Percentiles rank a stretch among this genome's conserved stretches.
phyloP scores from a whole-genome alignment of 2,888 invertebrate species.

The Orchesellides sinensis region DNA sequence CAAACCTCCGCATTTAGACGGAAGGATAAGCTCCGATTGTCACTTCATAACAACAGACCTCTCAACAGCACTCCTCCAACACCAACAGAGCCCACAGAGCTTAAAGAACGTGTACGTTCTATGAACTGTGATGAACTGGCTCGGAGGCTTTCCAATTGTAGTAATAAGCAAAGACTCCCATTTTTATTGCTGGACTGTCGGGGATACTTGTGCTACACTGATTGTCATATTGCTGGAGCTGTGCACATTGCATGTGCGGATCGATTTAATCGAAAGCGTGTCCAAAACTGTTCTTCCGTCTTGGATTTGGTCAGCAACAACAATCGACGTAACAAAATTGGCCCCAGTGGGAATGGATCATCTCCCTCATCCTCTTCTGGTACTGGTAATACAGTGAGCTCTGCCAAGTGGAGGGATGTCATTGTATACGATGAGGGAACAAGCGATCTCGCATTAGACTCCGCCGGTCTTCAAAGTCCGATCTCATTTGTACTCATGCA shows the following conservation, averaged over 20 bases:
- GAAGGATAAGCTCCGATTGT: conserved; percentile 70
- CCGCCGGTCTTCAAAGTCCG: conserved; percentile 81
- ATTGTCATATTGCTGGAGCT: conserved; percentile 83
- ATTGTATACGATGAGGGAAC: conserved; percentile 85
- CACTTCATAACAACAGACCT: conserved; percentile 59
- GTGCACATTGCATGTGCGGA: conserved; percentile 86
- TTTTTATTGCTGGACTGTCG: conserved; percentile 81
- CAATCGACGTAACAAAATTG: conserved; percentile 81
- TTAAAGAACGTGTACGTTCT: conserved; percentile 77
- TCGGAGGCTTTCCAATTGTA: conserved; percentile 75
- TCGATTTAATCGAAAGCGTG: conserved; percentile 82
- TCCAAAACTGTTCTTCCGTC: conserved; percentile 83
- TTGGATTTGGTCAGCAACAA: conserved; percentile 83
- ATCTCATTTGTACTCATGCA: conserved; percentile 82
- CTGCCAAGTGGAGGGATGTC: conserved; percentile 78
- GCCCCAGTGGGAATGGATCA: conserved; percentile 7
- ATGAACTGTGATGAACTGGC: conserved; percentile 80
- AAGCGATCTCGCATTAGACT: conserved; percentile 79
- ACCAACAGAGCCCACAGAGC: conserved; percentile 55
- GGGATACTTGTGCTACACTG: conserved; percentile 84
- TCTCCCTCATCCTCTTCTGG: conserved; percentile 28
- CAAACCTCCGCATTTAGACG: conserved; percentile 70
- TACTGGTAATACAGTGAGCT: conserved; percentile 35
- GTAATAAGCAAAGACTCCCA: conserved; percentile 70
- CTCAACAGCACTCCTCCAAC: neutral